Evolutionary conservation across 2,797 vertebrate species (phyloP).

Genomic region (Enoplosus armatus): DNA sequence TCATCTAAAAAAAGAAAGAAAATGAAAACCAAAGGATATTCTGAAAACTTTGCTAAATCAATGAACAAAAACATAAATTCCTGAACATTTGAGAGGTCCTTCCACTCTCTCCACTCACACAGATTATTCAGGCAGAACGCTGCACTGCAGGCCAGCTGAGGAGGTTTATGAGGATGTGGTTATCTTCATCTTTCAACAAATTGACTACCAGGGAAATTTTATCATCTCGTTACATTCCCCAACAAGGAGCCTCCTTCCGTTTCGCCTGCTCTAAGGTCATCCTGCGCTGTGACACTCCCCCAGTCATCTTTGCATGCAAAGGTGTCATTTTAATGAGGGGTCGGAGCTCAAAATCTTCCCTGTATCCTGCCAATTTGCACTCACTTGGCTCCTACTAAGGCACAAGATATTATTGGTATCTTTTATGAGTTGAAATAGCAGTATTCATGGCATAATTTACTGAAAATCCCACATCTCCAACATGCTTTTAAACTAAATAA

Average conservation of each 20-base stretch:
- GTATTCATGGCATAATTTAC: not conserved
- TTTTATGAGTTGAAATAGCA: constrained; percentile 7
- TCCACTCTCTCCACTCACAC: constrained; percentile 17
- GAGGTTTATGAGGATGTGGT: constrained; percentile 65
- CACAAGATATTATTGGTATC: constrained; percentile 37
- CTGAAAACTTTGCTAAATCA: too few species aligned
- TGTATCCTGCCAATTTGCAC: constrained; percentile 36
- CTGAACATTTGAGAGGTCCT: not conserved
- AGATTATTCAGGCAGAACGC: constrained; percentile 34
- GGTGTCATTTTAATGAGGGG: constrained; percentile 70
- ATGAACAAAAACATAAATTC: not conserved
- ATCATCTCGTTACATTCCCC: constrained; percentile 71
- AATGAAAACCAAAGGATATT: too few species aligned
- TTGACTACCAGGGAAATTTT: constrained; percentile 64
- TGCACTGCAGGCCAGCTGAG: constrained; percentile 37
- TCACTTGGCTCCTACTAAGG: constrained; percentile 46
- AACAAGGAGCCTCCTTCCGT: constrained; percentile 64
- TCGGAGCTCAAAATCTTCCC: constrained; percentile 58
- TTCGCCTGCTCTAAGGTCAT: constrained; percentile 70
- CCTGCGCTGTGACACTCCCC: constrained; percentile 50
- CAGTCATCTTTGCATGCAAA: constrained; percentile 56
- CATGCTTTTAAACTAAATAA: constrained; percentile 31
- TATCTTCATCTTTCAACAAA: constrained; percentile 78
- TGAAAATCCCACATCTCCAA: constrained; percentile 21
- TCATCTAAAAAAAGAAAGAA: not conserved